Conservation (phyloP, 2,888 invertebrate species). For the Cheilosia pagana region DNA sequence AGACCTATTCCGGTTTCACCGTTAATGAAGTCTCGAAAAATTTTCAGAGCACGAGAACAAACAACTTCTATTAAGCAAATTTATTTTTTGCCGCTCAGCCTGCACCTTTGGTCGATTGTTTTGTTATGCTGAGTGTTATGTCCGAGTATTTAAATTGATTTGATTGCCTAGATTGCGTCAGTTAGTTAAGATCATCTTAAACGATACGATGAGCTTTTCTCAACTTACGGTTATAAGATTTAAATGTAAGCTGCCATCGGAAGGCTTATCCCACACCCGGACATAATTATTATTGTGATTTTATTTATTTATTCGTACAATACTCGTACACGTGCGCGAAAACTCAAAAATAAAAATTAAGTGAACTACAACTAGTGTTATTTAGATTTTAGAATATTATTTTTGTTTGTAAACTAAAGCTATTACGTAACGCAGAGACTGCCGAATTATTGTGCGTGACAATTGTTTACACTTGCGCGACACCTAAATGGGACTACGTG, state of each 20-base stretch:
- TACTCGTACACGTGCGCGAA: neutral
- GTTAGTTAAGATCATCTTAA: slow-evolving; percentile 51
- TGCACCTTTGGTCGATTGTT: slow-evolving; percentile 19
- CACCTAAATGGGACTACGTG: slow-evolving; percentile 29
- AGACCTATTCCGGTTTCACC: slow-evolving; percentile 47
- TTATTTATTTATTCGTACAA: slow-evolving; percentile 12
- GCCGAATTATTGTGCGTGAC: neutral
- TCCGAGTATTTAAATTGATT: slow-evolving; percentile 53
- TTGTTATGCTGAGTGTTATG: slow-evolving; percentile 8
- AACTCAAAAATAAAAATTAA: too few relatives aligned
- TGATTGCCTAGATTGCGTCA: slow-evolving; percentile 30
- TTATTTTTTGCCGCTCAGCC: slow-evolving; percentile 20
- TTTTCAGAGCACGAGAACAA: neutral
- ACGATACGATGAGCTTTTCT: slow-evolving; percentile 53
- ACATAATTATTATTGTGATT: slow-evolving; percentile 20
- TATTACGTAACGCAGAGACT: neutral
- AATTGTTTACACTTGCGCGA: neutral
- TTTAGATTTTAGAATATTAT: slow-evolving; percentile 3
- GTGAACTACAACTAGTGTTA: neutral
- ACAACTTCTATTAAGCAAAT: slow-evolving; percentile 28
- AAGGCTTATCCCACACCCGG: slow-evolving; percentile 22
- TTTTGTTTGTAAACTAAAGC: neutral
- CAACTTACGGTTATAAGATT: slow-evolving; percentile 32
- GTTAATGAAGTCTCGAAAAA: slow-evolving; percentile 35
- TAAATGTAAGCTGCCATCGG: slow-evolving; percentile 36